Percentiles rank a stretch among this genome's conserved stretches.
These are phyloP conservation scores for Neodiprion fabricii DNA, from an alignment of 1,140 invertebrate species.

Conservation along the genomic window DNA sequence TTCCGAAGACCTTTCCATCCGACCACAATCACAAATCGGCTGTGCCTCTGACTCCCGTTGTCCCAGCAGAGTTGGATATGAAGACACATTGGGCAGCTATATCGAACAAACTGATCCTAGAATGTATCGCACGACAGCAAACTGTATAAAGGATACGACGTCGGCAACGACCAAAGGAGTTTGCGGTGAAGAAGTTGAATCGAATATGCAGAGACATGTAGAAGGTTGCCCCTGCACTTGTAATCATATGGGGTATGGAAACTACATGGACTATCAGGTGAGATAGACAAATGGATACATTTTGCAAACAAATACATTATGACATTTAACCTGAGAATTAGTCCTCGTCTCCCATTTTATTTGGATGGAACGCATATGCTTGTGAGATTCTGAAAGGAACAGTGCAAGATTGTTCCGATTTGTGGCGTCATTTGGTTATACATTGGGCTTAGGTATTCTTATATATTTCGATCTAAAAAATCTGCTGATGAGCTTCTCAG, in stretches of 20 bases:
- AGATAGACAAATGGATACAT: constrained; percentile 30
- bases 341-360: no score
- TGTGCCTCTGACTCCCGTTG: constrained; percentile 58
- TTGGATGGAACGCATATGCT: no score
- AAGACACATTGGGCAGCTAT: constrained; percentile 56
- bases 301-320: no score
- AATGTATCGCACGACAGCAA: constrained; percentile 59
- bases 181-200: constrained; percentile 66
- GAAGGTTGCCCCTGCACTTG: constrained; percentile 86
- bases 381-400: no score
- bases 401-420: no score
- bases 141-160: constrained; percentile 62
- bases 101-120: constrained; percentile 57
- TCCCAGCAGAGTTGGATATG: constrained; percentile 53
- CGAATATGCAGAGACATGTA: constrained; percentile 84
- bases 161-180: constrained; percentile 56
- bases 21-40: constrained; percentile 56
- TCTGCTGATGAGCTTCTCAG: no score
- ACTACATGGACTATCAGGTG: constrained; percentile 90
- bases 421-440: no score
- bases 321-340: no score
- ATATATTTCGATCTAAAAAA: no score
- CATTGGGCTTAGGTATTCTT: no score
- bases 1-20: constrained; percentile 45
- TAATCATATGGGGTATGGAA: constrained; percentile 91